These are phyloP conservation scores for Drosophila nasuta DNA, from an alignment of 1,140 invertebrate species.

Conservation along the genomic window DNA sequence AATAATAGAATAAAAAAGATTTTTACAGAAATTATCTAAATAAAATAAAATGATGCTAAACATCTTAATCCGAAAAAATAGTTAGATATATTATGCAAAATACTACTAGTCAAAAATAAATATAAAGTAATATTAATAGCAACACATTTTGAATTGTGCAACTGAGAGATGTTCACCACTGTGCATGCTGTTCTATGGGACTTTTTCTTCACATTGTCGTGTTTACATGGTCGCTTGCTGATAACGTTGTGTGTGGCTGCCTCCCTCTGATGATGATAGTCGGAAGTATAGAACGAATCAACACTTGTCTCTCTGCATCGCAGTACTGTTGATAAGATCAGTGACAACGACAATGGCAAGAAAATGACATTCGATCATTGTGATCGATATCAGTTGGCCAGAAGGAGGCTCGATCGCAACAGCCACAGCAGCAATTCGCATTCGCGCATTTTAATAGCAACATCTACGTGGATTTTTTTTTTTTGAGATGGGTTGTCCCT, in stretches of 20 bases:
- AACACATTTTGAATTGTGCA: background rate
- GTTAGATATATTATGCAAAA: too few species aligned
- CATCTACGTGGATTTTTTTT: background rate
- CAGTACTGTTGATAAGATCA: background rate
- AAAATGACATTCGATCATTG: constrained; percentile 30
- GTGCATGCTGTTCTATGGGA: constrained; percentile 5
- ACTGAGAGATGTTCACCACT: constrained; percentile 3
- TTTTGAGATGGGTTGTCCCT: constrained; percentile 67
- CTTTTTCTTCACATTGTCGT: constrained; percentile 2
- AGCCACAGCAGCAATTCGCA: too few species aligned
- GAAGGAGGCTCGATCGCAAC: constrained; percentile 4
- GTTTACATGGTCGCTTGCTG: constrained; percentile 19
- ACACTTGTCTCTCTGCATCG: constrained; percentile 10
- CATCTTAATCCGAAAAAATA: too few species aligned
- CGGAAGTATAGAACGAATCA: constrained; percentile 44
- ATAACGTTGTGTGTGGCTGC: constrained; percentile 16
- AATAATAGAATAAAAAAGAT: too few species aligned
- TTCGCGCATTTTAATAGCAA: background rate
- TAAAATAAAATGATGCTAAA: too few species aligned
- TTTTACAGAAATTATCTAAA: too few species aligned
- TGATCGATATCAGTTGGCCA: constrained; percentile 33
- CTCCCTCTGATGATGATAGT: constrained; percentile 19
- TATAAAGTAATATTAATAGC: background rate
- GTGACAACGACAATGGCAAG: constrained; percentile 11
- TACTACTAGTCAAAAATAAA: too few species aligned